Base-by-base conservation (phyloP, 1,140 invertebrate genomes). In the Macrosteles quadrilineatus region DNA sequence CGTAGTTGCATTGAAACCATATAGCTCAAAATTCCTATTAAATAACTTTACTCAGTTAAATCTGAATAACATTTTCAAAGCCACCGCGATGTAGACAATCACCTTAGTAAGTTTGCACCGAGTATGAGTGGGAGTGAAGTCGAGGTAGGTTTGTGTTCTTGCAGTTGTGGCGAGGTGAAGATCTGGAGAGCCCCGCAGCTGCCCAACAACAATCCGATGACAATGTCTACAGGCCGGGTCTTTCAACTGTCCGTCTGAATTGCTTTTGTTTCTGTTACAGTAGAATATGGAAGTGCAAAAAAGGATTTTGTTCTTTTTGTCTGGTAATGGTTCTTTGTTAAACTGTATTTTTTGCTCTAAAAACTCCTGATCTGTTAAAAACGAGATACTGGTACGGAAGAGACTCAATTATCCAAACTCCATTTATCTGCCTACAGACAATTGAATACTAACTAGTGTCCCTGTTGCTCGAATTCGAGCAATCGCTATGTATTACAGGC, bases 161-260 rank as follows among this genome's bases (percentile, higher is more conserved):
- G 30, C 77, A 80, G 78, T 69, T 66, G 72, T 69, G 79, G 79
- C 29, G 77, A 80, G 71, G 74, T 80, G 68, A 78, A 76, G 72
- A 73, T 80, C 55, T 80, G 79, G 79, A 75, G 74, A 68, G 50
- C 71, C 19, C 70, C 70, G 1, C 71, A 74, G 29, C 40, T 50
- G 17, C 30, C 67, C 32, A 66, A 21, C 12, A 50, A 63, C 57
- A 25, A 53, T 29, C 19, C 69, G 25, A 80, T 80, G 79, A 78
- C 77, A 6, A 79, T 80, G 78, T 80, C 79, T 12, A 80, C 79
- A 23, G 79, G 79, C 14, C 73, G 70, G 32, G 71, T 78, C 21
- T 78, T 78, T 59, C 73, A 78, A 69, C 73, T 79, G 45, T 76
- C 78, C 32, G 72, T 79, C 57, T 79, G 71, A 76, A 23, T 32